These are phyloP conservation scores for Acanthurus tractus DNA, from an alignment of 2,797 vertebrate species.

Conservation along the genomic window DNA sequence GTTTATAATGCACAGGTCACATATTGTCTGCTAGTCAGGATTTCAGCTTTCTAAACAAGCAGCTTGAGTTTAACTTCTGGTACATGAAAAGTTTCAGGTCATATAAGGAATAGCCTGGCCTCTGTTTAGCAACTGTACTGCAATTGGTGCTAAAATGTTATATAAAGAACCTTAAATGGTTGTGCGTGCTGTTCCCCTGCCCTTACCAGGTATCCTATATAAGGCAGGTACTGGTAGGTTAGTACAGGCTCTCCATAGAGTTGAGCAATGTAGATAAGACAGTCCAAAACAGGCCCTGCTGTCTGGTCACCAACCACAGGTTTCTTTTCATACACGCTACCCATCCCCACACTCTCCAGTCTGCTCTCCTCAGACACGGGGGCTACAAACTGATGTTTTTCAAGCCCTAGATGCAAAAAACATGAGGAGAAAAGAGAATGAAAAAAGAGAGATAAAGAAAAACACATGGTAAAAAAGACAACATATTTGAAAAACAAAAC, in stretches of 20 bases:
- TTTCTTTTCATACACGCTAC: constrained; percentile 94
- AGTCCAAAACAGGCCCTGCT: constrained; percentile 92
- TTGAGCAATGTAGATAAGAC: constrained; percentile 94
- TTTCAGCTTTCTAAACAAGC: too few species aligned
- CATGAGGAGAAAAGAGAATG: background rate
- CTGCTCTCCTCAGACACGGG: constrained; percentile 83
- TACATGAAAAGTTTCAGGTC: too few species aligned
- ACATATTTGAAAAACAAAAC: background rate
- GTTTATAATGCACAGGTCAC: too few species aligned
- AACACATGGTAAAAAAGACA: background rate
- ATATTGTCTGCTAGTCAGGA: too few species aligned
- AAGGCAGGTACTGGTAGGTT: constrained; percentile 98
- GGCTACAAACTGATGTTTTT: constrained; percentile 92
- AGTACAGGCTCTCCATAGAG: constrained; percentile 97
- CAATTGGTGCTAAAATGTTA: too few species aligned
- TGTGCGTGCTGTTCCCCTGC: background rate
- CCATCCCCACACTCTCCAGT: constrained; percentile 86
- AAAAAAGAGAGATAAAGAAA: background rate
- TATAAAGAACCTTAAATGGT: too few species aligned
- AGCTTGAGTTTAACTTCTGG: too few species aligned
- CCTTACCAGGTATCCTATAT: constrained; percentile 95
- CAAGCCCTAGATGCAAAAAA: constrained; percentile 82
- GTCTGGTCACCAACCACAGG: constrained; percentile 92
- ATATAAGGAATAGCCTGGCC: too few species aligned
- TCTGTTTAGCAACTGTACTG: too few species aligned